These are phyloP conservation scores for Phortica okadai DNA, from an alignment of 2,888 invertebrate genomes.

Conservation along the genomic window DNA sequence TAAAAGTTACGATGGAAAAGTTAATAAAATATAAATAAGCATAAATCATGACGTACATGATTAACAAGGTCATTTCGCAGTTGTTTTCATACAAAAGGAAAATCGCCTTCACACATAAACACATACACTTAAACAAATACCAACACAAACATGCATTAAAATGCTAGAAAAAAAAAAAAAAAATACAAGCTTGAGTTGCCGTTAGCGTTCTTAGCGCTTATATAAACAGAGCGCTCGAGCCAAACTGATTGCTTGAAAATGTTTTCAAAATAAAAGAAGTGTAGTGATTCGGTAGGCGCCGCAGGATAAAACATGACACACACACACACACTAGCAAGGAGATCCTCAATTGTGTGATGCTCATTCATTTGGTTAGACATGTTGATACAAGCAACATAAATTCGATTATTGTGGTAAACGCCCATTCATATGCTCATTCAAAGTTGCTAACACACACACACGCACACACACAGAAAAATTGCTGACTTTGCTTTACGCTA, in stretches of 20 bases:
- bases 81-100: conserved; percentile 45
- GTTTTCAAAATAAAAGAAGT: background rate
- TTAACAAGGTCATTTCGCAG: conserved; percentile 68
- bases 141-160: background rate
- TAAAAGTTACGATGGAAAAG: conserved; percentile 36
- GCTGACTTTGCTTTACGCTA: background rate
- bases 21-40: conserved; percentile 69
- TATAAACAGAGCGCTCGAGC: background rate
- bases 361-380: conserved; percentile 21
- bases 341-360: background rate
- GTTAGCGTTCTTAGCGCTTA: background rate
- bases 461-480: background rate
- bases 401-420: conserved; percentile 65
- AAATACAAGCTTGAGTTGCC: background rate
- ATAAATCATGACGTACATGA: conserved; percentile 67
- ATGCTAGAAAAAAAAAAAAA: background rate
- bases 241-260: conserved; percentile 2
- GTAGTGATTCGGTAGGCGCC: conserved; percentile 27
- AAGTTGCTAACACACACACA: background rate
- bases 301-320: conserved; percentile 51
- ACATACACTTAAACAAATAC: conserved; percentile 26
- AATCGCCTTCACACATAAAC: conserved; percentile 37
- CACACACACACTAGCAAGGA: conserved; percentile 17
- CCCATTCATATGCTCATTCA: conserved; percentile 21
- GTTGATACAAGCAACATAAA: conserved; percentile 44